A percentile compares a stretch with the other conserved stretches of the same genome.
These are phyloP conservation scores for Casuarius casuarius DNA, from an alignment of 2,113 vertebrate species.

Conservation along the genomic window DNA sequence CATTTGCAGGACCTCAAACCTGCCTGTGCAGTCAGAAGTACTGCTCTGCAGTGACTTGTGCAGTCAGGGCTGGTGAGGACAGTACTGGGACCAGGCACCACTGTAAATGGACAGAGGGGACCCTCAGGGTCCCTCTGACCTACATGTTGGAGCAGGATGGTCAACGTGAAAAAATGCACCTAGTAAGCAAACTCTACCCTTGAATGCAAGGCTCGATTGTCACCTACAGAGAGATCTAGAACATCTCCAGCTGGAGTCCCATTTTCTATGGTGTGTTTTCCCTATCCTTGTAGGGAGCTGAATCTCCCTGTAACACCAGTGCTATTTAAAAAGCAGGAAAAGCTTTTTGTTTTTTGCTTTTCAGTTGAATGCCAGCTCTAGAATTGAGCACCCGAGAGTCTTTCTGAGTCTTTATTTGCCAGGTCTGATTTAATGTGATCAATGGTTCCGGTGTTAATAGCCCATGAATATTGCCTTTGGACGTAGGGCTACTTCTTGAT, in stretches of 20 bases:
- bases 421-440: not conserved
- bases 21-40: not conserved
- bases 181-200: not conserved
- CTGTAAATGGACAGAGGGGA: too few relatives aligned
- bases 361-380: not conserved
- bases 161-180: not conserved
- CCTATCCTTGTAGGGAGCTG: not conserved
- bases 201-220: not conserved
- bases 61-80: not conserved
- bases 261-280: not conserved
- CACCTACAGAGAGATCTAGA: not conserved
- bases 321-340: not conserved
- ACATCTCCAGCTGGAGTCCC: not conserved
- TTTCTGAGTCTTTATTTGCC: not conserved
- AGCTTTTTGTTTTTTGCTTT: not conserved
- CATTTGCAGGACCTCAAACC: not conserved
- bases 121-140: not conserved
- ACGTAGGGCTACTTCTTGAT: not conserved
- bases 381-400: not conserved
- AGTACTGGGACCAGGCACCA: not conserved
- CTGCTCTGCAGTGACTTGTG: fast-evolving
- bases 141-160: not conserved
- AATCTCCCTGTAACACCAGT: not conserved
- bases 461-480: not conserved
- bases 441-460: not conserved